phyloP scores from a whole-genome alignment of 2,113 vertebrate species.

The Corythornis madagascariensis region DNA sequence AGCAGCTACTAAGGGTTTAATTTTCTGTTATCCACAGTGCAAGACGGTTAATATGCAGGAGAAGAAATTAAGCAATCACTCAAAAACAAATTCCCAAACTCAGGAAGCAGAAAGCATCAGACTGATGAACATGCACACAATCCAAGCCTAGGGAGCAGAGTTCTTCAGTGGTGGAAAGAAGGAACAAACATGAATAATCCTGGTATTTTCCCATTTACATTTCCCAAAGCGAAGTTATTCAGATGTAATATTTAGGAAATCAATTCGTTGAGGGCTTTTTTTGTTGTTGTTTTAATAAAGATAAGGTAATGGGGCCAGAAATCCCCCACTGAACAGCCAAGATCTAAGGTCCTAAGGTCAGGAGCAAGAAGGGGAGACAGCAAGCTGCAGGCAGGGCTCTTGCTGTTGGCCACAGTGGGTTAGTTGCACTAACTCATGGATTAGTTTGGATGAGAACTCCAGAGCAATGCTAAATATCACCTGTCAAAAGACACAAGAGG shows the following conservation, averaged over 20 bases:
- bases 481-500: background rate
- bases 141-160: background rate
- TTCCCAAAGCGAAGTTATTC: background rate
- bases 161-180: background rate
- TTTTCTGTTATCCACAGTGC: background rate
- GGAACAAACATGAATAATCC: background rate
- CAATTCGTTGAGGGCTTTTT: background rate
- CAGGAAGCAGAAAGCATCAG: background rate
- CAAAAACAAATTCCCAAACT: background rate
- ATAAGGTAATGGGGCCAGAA: background rate
- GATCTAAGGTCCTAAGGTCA: background rate
- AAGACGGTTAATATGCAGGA: background rate
- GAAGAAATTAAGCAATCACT: background rate
- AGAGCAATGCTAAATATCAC: background rate
- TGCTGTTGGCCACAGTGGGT: fast-evolving
- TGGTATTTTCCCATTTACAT: background rate
- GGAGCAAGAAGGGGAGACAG: background rate
- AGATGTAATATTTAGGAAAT: background rate
- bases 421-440: background rate
- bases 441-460: background rate
- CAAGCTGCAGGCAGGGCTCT: background rate
- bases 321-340: background rate
- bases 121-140: background rate
- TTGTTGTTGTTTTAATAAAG: background rate
- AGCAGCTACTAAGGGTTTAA: background rate